phyloP scores from a whole-genome alignment of 2,888 invertebrate genomes.

The Bellardia bayeri region DNA sequence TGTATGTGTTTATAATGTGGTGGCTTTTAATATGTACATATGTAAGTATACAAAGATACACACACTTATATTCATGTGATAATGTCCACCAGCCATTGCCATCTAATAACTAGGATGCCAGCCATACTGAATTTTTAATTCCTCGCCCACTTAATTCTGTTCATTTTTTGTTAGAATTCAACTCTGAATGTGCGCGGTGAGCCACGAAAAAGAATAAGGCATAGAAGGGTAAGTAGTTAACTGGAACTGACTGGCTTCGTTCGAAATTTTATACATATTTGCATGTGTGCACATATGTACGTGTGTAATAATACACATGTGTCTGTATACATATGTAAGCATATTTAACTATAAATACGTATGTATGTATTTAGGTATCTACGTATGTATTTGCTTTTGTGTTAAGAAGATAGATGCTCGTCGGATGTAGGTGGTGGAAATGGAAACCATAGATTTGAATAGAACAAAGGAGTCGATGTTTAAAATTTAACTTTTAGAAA shows the following conservation, averaged over 20 bases:
- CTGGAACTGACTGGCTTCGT: slow-evolving; percentile 79
- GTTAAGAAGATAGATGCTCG: slow-evolving; percentile 21
- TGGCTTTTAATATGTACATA: slow-evolving; percentile 11
- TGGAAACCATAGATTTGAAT: slow-evolving; percentile 36
- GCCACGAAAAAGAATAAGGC: slow-evolving; percentile 75
- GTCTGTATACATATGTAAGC: no score
- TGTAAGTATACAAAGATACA: not conserved
- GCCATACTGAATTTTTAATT: slow-evolving; percentile 81
- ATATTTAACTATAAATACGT: not conserved
- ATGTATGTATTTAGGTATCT: not conserved
- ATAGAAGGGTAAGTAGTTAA: slow-evolving; percentile 74
- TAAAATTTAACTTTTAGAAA: slow-evolving; percentile 18
- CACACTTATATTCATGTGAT: slow-evolving; percentile 35
- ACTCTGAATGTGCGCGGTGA: slow-evolving; percentile 76
- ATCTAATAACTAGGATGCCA: slow-evolving; percentile 60
- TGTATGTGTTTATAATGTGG: not conserved
- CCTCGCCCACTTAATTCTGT: slow-evolving; percentile 83
- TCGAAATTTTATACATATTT: slow-evolving; percentile 58
- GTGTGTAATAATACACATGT: not conserved
- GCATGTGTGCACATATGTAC: not conserved
- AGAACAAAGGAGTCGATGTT: slow-evolving; percentile 46
- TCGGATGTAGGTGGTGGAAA: slow-evolving; percentile 19
- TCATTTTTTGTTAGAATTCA: slow-evolving; percentile 72
- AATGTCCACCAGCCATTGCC: slow-evolving; percentile 65
- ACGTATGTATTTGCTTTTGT: slow-evolving; percentile 8